Evolutionary conservation across 2,113 vertebrate genomes (phyloP), one percentile per base, ranked within the genome.

Genomic region (Salvator merianae): DNA sequence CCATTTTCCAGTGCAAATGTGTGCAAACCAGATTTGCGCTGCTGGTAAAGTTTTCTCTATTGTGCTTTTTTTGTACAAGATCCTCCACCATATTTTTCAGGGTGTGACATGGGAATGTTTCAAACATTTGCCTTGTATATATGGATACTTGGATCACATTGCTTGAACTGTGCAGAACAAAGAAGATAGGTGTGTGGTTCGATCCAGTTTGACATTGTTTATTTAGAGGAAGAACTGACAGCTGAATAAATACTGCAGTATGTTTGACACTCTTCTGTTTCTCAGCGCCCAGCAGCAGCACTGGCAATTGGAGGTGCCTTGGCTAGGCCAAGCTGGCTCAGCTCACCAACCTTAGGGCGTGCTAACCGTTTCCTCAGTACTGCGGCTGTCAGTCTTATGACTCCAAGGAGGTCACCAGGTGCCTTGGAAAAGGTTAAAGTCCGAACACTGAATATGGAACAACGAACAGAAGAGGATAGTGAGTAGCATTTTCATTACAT

Each of bases 301-400:
- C 91, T 96, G 36, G 97, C 98, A 28, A 96, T 98, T 30, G 98
- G 98, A 1, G 98, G 97, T 0, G 96, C 98, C 7, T 93, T 99
- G 40, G 97, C 98, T 13, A 95, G 98, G 77, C 98, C 98, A 18
- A 97, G 97, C 93, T 99, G 98, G 98, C 93, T 99, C 87, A 99
- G 98, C 88, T 99, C 99, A 36, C 99, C 99, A 3, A 99, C 99
- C 1, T 90, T 99, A 92, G 98, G 99, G 50, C 96, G 99, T 74
- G 98, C 99, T 81, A 99, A 99, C 84, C 97, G 98, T 34, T 99
- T 99, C 92, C 96, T 99, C 86, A 99, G 98, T 95, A 98, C 98
- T 0, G 98, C 98, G 0, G 98, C 99, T 0, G 97, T 99, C 92
- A 99, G 98, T 89, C 97, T 99, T 84, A 99, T 99, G 98, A 99